Evolutionary conservation across 2,888 invertebrate species (phyloP).

Genomic region (Leistus spinibarbis): DNA sequence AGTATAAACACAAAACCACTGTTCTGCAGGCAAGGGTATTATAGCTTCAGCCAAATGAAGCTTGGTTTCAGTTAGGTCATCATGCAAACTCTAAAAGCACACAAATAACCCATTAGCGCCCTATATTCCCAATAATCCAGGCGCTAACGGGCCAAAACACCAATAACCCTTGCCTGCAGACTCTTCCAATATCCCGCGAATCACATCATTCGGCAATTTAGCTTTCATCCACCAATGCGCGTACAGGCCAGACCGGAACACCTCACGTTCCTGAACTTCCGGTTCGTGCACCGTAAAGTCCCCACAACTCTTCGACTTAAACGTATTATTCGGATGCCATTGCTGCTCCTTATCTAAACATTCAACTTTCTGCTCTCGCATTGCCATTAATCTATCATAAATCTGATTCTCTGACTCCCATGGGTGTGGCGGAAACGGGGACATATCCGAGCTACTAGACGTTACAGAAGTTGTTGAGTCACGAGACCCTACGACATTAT

Average conservation of each 20-base stretch:
- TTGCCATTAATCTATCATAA: slow-evolving; percentile 58
- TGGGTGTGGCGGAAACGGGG: slow-evolving; percentile 56
- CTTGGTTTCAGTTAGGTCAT: slow-evolving; percentile 41
- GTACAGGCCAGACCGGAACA: slow-evolving; percentile 84
- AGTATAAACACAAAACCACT: not conserved
- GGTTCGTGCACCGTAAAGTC: slow-evolving; percentile 41
- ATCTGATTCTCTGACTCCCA: slow-evolving; percentile 58
- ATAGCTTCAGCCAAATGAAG: slow-evolving; percentile 47
- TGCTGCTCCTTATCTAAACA: slow-evolving; percentile 55
- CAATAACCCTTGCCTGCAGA: slow-evolving; percentile 60
- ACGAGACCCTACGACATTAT: slow-evolving; percentile 60
- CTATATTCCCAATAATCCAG: slow-evolving; percentile 44
- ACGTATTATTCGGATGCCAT: slow-evolving; percentile 60
- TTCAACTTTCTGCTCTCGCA: slow-evolving; percentile 54
- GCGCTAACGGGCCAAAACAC: slow-evolving; percentile 39
- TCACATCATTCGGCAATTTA: slow-evolving; percentile 72
- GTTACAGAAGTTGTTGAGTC: slow-evolving; percentile 63
- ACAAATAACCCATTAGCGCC: slow-evolving; percentile 39
- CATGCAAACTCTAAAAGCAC: slow-evolving; percentile 42
- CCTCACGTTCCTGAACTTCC: slow-evolving; percentile 59
- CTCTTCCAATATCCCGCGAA: slow-evolving; percentile 56
- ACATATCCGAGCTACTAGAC: slow-evolving; percentile 57
- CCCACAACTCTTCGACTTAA: slow-evolving; percentile 47
- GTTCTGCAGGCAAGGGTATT: slow-evolving; percentile 35
- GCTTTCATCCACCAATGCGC: slow-evolving; percentile 95